phyloP scores from a whole-genome alignment of 2,113 vertebrate species.

The Oreochromis aureus region DNA sequence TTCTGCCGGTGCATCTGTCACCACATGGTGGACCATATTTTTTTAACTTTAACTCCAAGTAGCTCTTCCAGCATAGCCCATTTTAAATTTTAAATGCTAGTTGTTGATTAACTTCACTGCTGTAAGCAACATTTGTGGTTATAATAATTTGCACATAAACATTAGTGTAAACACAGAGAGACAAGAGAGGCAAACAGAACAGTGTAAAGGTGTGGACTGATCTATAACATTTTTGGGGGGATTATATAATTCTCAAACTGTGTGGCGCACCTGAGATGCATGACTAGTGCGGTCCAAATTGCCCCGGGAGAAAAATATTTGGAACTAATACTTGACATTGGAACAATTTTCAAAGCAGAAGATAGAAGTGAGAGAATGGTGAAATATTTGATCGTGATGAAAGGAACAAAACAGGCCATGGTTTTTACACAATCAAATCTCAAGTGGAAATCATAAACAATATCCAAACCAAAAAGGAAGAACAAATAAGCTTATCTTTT shows the following conservation, averaged over 20 bases:
- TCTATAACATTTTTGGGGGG: not conserved
- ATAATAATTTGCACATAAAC: not conserved
- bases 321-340: not conserved
- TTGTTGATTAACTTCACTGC: not conserved
- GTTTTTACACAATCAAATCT: not conserved
- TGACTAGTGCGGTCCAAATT: not conserved
- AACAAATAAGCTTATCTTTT: not conserved
- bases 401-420: not conserved
- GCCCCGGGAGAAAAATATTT: not conserved
- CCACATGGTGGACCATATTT: not conserved
- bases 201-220: not conserved
- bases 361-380: not conserved
- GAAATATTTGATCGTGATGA: rapidly evolving
- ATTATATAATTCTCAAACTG: not conserved
- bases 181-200: not conserved
- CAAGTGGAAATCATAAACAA: not conserved
- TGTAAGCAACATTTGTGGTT: not conserved
- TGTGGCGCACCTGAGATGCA: not conserved
- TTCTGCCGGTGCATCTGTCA: not conserved
- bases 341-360: not conserved
- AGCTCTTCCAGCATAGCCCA: not conserved
- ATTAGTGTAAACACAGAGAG: not conserved
- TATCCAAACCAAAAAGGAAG: not conserved
- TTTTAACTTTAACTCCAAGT: not conserved
- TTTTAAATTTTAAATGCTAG: not conserved